These are phyloP conservation scores for Crenuchus spilurus DNA, from an alignment of 2,797 vertebrate species.

Conservation along the genomic window DNA sequence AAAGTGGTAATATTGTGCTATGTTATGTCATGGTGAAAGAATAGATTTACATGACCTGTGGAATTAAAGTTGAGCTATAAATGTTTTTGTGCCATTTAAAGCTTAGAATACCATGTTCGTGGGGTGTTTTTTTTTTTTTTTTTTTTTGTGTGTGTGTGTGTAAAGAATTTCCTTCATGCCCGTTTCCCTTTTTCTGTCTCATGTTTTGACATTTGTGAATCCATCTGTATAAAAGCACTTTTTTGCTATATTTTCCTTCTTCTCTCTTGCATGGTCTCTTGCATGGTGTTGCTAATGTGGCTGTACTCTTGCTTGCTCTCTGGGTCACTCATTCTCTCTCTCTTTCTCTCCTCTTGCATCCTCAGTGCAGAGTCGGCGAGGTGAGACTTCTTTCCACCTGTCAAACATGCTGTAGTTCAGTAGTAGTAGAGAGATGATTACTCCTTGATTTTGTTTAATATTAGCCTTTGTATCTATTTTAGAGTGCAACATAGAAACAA, in stretches of 20 bases:
- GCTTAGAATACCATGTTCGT: no score
- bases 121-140: no score
- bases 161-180: no score
- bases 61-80: background rate
- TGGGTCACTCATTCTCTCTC: conserved; percentile 68
- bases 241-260: conserved; percentile 11
- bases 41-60: background rate
- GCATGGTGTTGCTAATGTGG: conserved; percentile 19
- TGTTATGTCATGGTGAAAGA: background rate
- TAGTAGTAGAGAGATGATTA: no score
- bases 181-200: no score
- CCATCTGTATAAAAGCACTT: no score
- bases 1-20: background rate
- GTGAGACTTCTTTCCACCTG: conserved; percentile 79
- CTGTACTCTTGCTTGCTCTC: conserved; percentile 57
- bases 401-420: conserved; percentile 12
- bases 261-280: conserved; percentile 47
- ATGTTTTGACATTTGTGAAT: no score
- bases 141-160: no score
- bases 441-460: no score
- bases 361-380: conserved; percentile 99
- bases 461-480: no score
- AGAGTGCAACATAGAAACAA: no score
- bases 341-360: conserved; percentile 66
- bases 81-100: no score